Evolutionary conservation across 92 coral and sea anemone species (phyloP), one percentile per base, ranked within the genome.

Genomic region (Paragorgia papillata): DNA sequence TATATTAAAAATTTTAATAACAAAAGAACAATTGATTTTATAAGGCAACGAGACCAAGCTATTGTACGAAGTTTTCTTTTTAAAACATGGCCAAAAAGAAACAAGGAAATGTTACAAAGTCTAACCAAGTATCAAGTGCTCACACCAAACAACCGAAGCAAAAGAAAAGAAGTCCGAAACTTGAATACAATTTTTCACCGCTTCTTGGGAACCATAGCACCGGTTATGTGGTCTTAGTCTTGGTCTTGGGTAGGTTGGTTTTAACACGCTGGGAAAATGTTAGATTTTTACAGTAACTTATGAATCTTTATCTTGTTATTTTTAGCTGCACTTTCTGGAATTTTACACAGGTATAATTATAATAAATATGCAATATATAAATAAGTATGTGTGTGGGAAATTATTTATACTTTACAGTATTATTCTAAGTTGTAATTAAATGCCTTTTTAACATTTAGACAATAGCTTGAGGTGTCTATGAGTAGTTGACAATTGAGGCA

Each of bases 321-420:
- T 66, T 29, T 83, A 93, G 97, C 97, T 69, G 79, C 66, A 41
- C 19, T 80, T 44, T 89, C 81, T 77, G 97, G 97, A 28, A 82
- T 84, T 10, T 63, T 93, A 5, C 96, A 93, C 57, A 93, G 97
- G 97, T 93, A 64, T 76, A 83, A 4, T 25, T 39, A 44, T 28
- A 25, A 10, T 7, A 6, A 62, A 33, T n/a, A n/a, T n/a, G n/a
- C n/a, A n/a, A n/a, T n/a, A n/a, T n/a, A n/a, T n/a, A n/a, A n/a
- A n/a, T n/a, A n/a, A n/a, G n/a, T n/a, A n/a, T n/a, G n/a, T n/a
- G n/a, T n/a, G n/a, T n/a, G n/a, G n/a, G n/a, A n/a, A n/a, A n/a
- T n/a, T n/a, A n/a, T n/a, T n/a, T n/a, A n/a, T n/a, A n/a, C n/a
- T n/a, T n/a, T n/a, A n/a, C n/a, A n/a, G n/a, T n/a, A n/a, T n/a